A percentile compares a stretch with the other conserved stretches of the same genome.
Conservation (phyloP, 2,888 invertebrate species). For the Phoenoteleia sp. region DNA sequence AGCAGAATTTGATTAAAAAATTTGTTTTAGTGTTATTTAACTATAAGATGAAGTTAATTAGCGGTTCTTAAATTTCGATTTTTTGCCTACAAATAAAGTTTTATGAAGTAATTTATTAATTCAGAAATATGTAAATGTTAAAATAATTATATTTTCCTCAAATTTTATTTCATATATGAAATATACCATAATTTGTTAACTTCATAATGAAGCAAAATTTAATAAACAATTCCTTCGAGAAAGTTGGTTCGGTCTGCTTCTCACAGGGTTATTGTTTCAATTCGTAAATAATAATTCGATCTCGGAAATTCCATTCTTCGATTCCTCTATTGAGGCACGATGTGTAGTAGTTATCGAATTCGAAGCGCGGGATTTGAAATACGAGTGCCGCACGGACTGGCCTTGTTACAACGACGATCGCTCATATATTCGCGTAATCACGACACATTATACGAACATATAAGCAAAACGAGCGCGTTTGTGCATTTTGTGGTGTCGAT, state of each 20-base stretch:
- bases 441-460: constrained; percentile 62
- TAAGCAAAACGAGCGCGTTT: constrained; percentile 46
- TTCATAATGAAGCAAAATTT: constrained; percentile 37
- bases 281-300: constrained; percentile 74
- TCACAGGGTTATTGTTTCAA: constrained; percentile 74
- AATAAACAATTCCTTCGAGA: constrained; percentile 64
- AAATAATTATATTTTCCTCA: too few species aligned
- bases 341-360: constrained; percentile 79
- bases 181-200: too few species aligned
- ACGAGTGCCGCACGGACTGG: constrained; percentile 73
- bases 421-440: constrained; percentile 71
- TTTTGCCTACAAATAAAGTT: too few species aligned
- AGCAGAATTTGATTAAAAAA: too few species aligned
- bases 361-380: constrained; percentile 81
- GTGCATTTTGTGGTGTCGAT: constrained; percentile 63
- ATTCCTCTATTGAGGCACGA: constrained; percentile 77
- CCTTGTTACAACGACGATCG: constrained; percentile 67
- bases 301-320: constrained; percentile 78
- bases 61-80: too few species aligned
- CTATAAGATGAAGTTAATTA: too few species aligned
- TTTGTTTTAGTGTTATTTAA: too few species aligned
- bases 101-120: too few species aligned
- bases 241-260: constrained; percentile 59
- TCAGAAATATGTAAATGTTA: too few species aligned
- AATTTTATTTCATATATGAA: too few species aligned